Conservation (phyloP, 2,113 vertebrate species). For the Lampris megalopsis region DNA sequence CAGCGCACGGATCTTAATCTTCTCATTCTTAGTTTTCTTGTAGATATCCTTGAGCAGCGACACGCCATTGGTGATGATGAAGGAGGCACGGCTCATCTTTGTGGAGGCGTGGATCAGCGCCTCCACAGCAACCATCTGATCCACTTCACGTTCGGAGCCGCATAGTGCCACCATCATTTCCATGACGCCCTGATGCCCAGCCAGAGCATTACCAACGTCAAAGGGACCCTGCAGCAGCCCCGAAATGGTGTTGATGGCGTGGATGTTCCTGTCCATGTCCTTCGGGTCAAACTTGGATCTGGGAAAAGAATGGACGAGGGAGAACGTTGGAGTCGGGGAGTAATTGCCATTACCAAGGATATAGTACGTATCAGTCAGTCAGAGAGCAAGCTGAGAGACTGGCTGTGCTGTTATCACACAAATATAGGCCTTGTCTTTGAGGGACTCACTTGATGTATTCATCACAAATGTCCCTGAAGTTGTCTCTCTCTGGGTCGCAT, state of each 20-base stretch:
- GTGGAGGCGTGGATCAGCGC: constrained; percentile 94
- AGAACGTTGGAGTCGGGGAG: background rate
- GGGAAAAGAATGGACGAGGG: background rate
- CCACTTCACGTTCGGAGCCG: constrained; percentile 91
- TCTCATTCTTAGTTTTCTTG: constrained; percentile 97
- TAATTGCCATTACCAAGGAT: too few relatives aligned
- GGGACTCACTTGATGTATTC: constrained; percentile 91
- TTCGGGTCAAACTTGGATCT: constrained; percentile 96
- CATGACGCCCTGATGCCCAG: constrained; percentile 93
- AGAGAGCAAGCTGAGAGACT: background rate
- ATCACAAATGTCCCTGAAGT: constrained; percentile 91
- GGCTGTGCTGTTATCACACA: background rate
- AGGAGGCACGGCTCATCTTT: constrained; percentile 94
- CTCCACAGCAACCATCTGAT: constrained; percentile 96
- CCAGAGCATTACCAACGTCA: constrained; percentile 91
- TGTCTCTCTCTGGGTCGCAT: constrained; percentile 91
- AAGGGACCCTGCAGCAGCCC: constrained; percentile 95
- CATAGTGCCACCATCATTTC: constrained; percentile 99
- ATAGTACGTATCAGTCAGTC: background rate
- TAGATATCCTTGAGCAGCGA: constrained; percentile 94
- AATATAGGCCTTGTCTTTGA: background rate
- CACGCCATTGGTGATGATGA: constrained; percentile 95
- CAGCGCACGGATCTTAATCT: constrained; percentile 95
- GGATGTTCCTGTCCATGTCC: constrained; percentile 96
- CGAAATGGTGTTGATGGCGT: constrained; percentile 93